Base-by-base conservation (phyloP, 2,888 invertebrate species). In the Phaedon cochleariae region DNA sequence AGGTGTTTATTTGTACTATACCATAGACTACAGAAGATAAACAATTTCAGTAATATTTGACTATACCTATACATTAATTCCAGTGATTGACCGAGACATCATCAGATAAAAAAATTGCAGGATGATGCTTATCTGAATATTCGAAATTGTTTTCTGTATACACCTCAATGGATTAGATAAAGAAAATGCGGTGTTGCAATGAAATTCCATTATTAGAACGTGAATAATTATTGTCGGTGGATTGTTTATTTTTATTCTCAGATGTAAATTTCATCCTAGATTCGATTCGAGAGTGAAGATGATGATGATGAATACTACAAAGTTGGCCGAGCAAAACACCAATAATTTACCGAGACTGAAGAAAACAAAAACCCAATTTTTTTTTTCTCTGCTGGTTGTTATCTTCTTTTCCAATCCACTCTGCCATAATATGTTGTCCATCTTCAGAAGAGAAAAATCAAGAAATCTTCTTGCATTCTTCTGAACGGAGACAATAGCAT, bases 201-300 rank as follows among this genome's bases (percentile, higher is more conserved):
- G 20, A 61, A 37, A 64, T 59, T 64, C 64, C 52, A 55, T 64
- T 64, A 64, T 49, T 60, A 55, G 64, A 64, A 64, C 59, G 60
- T 64, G 59, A 64, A 59, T 59, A 64, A 64, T 60, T 64, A 55
- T 49, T 54, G 34, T 18, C 26, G 29, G 29, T 22, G 15, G 34
- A 37, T 21, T 46, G 29, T 54, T 59, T 59, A 57, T 62, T 64
- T 64, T 59, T 64, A 54, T 64, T 64, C 55, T 64, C 51, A 31
- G 49, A 64, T 64, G 64, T 41, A 60, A 64, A 64, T 64, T 64
- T 60, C 52, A 64, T 64, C 60, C 64, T 49, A 64, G 59, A 64
- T 64, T 64, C 55, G 55, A 60, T 55, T 29, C 46, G 64, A 64
- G 55, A 64, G 55, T 53, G 64, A 54, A 62, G 62, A 49, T 37